These are phyloP conservation scores for Sylvietta virens DNA, from an alignment of 2,113 vertebrate species.

Conservation along the genomic window DNA sequence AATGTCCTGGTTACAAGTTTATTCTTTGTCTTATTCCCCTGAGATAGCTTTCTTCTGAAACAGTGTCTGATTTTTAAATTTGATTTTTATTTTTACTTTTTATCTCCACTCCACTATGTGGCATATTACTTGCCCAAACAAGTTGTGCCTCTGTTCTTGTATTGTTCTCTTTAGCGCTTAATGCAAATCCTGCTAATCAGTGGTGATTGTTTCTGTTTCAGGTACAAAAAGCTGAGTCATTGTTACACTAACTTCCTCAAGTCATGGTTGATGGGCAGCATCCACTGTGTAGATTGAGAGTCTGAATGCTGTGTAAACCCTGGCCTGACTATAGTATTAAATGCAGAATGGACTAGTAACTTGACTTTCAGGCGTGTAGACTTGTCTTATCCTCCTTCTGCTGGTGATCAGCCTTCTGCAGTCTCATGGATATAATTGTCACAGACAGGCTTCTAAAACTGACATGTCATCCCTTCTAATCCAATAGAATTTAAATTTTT, in stretches of 20 bases:
- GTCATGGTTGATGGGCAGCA: not conserved
- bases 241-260: not conserved
- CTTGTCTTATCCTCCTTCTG: not conserved
- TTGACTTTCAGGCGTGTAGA: not conserved
- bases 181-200: not conserved
- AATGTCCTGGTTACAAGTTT: not conserved
- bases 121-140: not conserved
- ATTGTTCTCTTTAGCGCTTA: not conserved
- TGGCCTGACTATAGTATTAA: not conserved
- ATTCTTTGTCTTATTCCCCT: not conserved
- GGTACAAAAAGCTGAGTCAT: not conserved
- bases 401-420: not conserved
- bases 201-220: not conserved
- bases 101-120: rapidly evolving
- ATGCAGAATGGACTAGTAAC: not conserved
- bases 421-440: not conserved
- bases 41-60: not conserved
- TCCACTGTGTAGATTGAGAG: not conserved
- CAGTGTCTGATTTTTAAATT: not conserved
- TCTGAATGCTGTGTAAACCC: not conserved
- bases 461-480: not conserved
- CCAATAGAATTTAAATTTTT: not conserved
- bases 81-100: not conserved
- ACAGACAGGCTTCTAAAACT: not conserved
- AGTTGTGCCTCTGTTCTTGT: not conserved